A percentile compares a stretch with the other conserved stretches of the same genome.
phyloP scores from a whole-genome alignment of 2,888 invertebrate genomes.

The Microplitis manilae region DNA sequence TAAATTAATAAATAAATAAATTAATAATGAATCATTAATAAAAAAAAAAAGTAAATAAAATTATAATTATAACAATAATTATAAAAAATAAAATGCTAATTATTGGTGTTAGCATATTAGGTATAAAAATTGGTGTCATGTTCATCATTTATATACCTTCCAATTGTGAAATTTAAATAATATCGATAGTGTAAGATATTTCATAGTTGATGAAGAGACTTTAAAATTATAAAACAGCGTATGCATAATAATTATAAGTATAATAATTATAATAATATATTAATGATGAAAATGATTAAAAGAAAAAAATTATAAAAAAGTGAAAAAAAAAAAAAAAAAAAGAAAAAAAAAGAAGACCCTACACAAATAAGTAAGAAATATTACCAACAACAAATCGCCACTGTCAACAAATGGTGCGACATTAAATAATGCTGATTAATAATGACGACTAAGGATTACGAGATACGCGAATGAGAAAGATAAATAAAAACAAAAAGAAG shows the following conservation, averaged over 20 bases:
- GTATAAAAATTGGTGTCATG: conserved; percentile 58
- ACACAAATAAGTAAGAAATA: conserved; percentile 33
- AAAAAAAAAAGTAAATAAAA: conserved; percentile 48
- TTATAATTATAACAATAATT: conserved; percentile 43
- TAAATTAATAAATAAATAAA: conserved; percentile 28
- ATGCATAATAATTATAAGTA: conserved; percentile 54
- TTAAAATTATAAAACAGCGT: conserved; percentile 52
- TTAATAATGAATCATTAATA: conserved; percentile 26
- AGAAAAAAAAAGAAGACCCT: conserved; percentile 22
- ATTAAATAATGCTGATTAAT: conserved; percentile 35
- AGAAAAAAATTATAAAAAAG: conserved; percentile 29
- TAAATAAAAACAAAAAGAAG: conserved; percentile 23
- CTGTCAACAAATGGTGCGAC: conserved; percentile 56
- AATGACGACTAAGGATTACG: conserved; percentile 44
- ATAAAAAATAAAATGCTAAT: conserved; percentile 59
- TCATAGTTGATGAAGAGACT: conserved; percentile 61
- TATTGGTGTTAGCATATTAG: conserved; percentile 66
- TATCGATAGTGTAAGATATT: conserved; percentile 68
- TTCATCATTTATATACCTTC: conserved; percentile 57
- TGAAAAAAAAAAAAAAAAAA: conserved; percentile 31
- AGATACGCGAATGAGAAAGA: conserved; percentile 51
- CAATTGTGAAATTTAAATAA: conserved; percentile 64
- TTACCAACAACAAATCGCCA: conserved; percentile 53
- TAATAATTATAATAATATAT: conserved; percentile 42
- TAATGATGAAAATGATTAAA: conserved; percentile 25